A percentile compares a stretch with the other conserved stretches of the same genome.
These are phyloP conservation scores for Perccottus glenii DNA, from an alignment of 2,113 vertebrate species.

Conservation along the genomic window DNA sequence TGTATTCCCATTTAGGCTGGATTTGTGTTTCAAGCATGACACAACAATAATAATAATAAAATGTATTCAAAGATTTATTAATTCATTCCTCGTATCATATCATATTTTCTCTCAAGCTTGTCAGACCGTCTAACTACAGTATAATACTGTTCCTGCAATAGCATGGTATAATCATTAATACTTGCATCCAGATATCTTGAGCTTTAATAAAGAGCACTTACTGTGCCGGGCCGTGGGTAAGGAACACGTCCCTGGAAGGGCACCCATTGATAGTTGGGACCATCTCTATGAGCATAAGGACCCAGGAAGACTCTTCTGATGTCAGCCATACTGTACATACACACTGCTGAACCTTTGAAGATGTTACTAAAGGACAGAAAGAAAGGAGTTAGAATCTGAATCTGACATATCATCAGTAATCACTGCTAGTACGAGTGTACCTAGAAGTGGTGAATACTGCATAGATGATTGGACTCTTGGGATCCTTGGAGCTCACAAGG, in stretches of 20 bases:
- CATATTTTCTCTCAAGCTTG: too few relatives aligned
- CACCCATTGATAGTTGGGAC: conserved; percentile 97
- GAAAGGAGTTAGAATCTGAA: conserved; percentile 18
- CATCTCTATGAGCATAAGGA: conserved; percentile 94
- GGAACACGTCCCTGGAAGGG: conserved; percentile 95
- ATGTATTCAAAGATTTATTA: not conserved
- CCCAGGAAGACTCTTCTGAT: conserved; percentile 95
- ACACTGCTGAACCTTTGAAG: conserved; percentile 97
- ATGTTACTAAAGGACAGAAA: conserved; percentile 85
- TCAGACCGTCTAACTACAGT: too few relatives aligned
- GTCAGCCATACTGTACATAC: conserved; percentile 96
- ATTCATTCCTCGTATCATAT: too few relatives aligned
- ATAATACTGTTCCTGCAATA: too few relatives aligned
- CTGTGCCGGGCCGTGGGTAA: conserved; percentile 95
- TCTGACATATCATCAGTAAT: not conserved
- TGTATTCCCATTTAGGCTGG: too few relatives aligned
- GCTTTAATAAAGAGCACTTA: conserved; percentile 70
- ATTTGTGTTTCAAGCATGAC: too few relatives aligned
- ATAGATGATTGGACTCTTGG: conserved; percentile 95
- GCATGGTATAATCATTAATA: too few relatives aligned
- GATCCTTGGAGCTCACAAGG: conserved; percentile 96
- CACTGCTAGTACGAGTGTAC: conserved; percentile 44
- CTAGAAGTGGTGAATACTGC: conserved; percentile 98
- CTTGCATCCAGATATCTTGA: not conserved
- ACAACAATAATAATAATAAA: not conserved